A percentile compares a stretch with the other conserved stretches of the same genome.
Evolutionary conservation across 2,797 vertebrate genomes (phyloP).

Genomic region (Gallinago nigripennis): DNA sequence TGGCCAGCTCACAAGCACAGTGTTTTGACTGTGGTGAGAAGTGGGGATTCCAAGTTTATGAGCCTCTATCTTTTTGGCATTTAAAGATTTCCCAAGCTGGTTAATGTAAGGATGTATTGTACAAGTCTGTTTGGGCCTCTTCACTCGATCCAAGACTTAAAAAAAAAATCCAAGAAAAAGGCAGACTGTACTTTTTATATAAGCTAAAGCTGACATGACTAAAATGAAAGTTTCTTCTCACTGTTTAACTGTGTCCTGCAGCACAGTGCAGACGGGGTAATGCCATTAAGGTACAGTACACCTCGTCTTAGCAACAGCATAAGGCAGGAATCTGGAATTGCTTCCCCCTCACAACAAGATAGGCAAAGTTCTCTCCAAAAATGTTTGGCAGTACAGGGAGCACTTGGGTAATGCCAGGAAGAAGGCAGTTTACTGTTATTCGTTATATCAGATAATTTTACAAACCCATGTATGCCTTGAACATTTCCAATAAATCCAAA

Average conservation of each 20-base stretch:
- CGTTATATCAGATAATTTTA: background rate
- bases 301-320: background rate
- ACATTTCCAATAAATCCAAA: background rate
- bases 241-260: background rate
- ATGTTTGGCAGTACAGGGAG: background rate
- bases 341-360: background rate
- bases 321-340: constrained; percentile 17
- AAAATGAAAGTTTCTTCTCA: background rate
- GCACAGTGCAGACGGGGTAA: background rate
- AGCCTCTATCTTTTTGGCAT: background rate
- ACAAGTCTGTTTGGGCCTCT: background rate
- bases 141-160: background rate
- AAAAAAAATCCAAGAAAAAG: background rate
- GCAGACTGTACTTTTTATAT: background rate
- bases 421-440: background rate
- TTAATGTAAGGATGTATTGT: background rate
- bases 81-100: background rate
- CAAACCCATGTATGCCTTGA: background rate
- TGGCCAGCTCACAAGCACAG: background rate
- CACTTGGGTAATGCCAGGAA: background rate
- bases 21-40: background rate
- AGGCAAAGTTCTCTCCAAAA: constrained; percentile 19
- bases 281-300: background rate
- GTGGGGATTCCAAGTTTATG: background rate
- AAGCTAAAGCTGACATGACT: background rate